Conservation (phyloP, 1,140 invertebrate genomes). For the Anastrepha obliqua region DNA sequence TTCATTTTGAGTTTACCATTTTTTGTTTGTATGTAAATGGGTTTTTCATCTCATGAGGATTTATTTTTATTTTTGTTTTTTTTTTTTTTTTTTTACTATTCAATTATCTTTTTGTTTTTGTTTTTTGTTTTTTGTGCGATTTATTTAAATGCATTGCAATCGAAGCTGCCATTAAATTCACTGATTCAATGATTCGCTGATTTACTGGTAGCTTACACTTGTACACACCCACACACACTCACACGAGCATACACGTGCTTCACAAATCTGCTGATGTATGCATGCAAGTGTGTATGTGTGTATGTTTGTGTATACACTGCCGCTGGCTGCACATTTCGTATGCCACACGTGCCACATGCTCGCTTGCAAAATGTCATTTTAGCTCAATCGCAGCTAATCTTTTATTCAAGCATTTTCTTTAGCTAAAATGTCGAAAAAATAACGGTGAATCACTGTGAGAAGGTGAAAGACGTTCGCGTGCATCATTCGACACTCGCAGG, state of each 20-base stretch:
- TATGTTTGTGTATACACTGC: not conserved
- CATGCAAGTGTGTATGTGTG: not conserved
- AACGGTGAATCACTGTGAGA: not conserved
- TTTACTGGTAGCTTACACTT: slow-evolving; percentile 38
- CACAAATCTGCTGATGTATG: no score
- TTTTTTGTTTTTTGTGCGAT: slow-evolving; percentile 21
- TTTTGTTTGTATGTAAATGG: not conserved
- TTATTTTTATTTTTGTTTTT: not conserved
- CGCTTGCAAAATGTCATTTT: slow-evolving; percentile 46
- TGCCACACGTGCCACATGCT: slow-evolving; percentile 40
- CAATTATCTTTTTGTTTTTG: not conserved
- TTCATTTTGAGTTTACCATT: not conserved
- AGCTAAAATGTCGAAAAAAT: slow-evolving; percentile 27
- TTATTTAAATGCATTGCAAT: slow-evolving; percentile 52
- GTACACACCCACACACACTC: not conserved
- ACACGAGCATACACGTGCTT: not conserved
- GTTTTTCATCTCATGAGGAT: not conserved
- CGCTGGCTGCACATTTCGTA: slow-evolving; percentile 29
- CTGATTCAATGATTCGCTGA: slow-evolving; percentile 48
- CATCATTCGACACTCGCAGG: not conserved
- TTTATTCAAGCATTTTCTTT: slow-evolving; percentile 42
- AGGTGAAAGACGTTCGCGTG: not conserved
- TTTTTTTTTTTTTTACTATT: not conserved
- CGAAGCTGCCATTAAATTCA: slow-evolving; percentile 49
- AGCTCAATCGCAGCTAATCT: slow-evolving; percentile 49